phyloP scores from a whole-genome alignment of 2,888 invertebrate genomes.

The Scaptomyza polygonia region DNA sequence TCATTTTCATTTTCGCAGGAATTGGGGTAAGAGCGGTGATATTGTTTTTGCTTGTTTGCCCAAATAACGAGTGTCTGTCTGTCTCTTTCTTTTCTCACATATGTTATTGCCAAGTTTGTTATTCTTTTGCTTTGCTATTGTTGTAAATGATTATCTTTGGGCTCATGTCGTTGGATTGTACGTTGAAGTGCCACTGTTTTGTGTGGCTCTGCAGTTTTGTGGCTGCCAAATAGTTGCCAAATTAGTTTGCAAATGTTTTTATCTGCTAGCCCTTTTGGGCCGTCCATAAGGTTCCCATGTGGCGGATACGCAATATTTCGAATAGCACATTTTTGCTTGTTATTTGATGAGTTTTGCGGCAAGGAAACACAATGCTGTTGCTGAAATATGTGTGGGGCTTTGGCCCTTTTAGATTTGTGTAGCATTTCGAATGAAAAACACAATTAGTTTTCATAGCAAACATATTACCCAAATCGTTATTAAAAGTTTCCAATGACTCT shows the following conservation, averaged over 20 bases:
- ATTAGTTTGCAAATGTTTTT: constrained; percentile 75
- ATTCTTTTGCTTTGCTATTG: constrained; percentile 39
- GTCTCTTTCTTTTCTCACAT: constrained; percentile 35
- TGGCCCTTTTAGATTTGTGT: constrained; percentile 17
- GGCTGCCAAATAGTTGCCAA: constrained; percentile 73
- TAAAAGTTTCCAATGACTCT: constrained; percentile 1
- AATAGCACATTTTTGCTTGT: constrained; percentile 25
- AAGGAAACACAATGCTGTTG: constrained; percentile 12
- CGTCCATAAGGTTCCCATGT: constrained; percentile 35
- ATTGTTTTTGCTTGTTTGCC: constrained; percentile 28
- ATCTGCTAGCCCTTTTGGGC: constrained; percentile 23
- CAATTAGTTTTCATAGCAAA: constrained; percentile 25
- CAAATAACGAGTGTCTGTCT: constrained; percentile 15
- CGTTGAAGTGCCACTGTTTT: constrained; percentile 60
- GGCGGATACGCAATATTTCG: constrained; percentile 59
- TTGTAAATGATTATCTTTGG: constrained; percentile 67
- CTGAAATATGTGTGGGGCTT: background rate
- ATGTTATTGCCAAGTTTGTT: constrained; percentile 31
- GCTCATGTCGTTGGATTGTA: constrained; percentile 50
- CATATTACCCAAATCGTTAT: background rate
- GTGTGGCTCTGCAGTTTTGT: constrained; percentile 46
- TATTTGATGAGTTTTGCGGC: constrained; percentile 27
- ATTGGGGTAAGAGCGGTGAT: background rate
- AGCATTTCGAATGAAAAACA: constrained; percentile 13
- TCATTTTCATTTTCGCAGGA: constrained; percentile 12